These are phyloP conservation scores for Tetragnatha montana DNA, from an alignment of 2,888 invertebrate genomes.

Conservation along the genomic window DNA sequence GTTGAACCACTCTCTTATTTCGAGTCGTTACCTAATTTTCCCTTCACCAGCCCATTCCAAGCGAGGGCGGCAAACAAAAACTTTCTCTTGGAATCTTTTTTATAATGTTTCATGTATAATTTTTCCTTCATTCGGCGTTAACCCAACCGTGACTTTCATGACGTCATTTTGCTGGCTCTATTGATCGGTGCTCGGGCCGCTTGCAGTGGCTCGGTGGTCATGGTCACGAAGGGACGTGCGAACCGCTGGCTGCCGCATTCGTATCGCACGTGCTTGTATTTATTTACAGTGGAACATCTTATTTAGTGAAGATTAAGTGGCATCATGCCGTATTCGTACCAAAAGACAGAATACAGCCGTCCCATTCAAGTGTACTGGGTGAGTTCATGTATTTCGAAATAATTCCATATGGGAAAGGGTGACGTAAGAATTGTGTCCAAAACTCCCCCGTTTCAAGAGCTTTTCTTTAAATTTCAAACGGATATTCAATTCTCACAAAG, in stretches of 20 bases:
- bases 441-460: no score
- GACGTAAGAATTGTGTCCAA: no score
- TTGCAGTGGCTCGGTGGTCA: constrained; percentile 32
- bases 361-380: constrained; percentile 60
- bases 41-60: constrained; percentile 21
- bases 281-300: no score
- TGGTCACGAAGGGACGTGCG: not conserved
- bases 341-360: constrained; percentile 60
- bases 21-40: constrained; percentile 45
- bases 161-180: constrained; percentile 46
- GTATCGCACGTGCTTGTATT: constrained; percentile 27
- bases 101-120: not conserved
- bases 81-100: constrained; percentile 33
- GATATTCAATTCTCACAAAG: no score
- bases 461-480: no score
- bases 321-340: constrained; percentile 64
- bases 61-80: constrained; percentile 30
- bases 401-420: no score
- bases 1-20: constrained; percentile 37
- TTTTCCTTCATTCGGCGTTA: constrained; percentile 16
- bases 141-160: constrained; percentile 42
- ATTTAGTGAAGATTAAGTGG: constrained; percentile 24
- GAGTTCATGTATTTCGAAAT: not conserved
- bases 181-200: constrained; percentile 51
- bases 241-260: not conserved